Conservation (phyloP, 2,113 vertebrate species). For the Podarcis cretensis region DNA sequence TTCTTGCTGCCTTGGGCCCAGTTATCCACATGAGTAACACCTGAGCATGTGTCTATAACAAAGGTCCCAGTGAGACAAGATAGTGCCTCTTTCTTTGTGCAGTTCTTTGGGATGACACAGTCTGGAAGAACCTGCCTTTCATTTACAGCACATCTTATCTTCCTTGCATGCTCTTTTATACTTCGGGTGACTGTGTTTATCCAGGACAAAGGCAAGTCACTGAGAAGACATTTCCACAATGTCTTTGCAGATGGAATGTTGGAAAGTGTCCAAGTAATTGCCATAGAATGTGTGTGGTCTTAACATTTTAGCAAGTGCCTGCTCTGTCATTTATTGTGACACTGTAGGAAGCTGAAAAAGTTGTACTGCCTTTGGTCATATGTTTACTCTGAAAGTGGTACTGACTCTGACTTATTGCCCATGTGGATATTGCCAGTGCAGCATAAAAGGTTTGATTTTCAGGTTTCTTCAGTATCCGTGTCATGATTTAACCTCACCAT, state of each 20-base stretch:
- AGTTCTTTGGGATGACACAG: neutral
- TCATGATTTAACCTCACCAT: neutral
- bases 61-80: neutral
- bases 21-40: neutral
- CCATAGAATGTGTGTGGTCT: neutral
- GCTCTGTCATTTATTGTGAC: neutral
- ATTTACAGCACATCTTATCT: neutral
- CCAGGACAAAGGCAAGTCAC: neutral
- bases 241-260: neutral
- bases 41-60: neutral
- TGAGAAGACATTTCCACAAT: neutral
- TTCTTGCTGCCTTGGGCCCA: neutral
- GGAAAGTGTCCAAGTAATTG: neutral
- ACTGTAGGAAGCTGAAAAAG: neutral
- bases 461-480: neutral
- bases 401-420: neutral
- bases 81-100: neutral
- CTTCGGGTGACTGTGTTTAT: neutral
- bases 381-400: neutral
- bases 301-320: neutral
- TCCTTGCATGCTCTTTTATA: neutral
- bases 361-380: neutral
- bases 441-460: neutral
- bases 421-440: neutral
- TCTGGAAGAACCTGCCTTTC: neutral